Base-by-base conservation (phyloP, 2,113 vertebrate genomes). In the Pundamilia nyererei region DNA sequence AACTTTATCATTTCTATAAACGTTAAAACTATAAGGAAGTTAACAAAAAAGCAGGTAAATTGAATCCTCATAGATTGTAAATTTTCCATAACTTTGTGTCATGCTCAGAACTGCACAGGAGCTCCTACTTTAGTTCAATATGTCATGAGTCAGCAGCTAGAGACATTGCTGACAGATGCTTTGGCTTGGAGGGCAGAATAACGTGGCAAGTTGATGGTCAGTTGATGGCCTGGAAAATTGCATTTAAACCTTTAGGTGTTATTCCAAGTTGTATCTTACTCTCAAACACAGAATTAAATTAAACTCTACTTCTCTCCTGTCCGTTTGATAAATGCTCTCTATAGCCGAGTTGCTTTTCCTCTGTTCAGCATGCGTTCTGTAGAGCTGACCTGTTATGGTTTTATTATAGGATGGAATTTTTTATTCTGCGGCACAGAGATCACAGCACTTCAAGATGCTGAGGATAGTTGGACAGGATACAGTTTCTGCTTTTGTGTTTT, bases 151-250 rank as follows among this genome's bases (percentile, higher is more conserved):
- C 95, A 93, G 93, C 93, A 92, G 90, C 85, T 9, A 38, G 58
- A 93, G 86, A 90, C 80, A 62, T 47, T 62, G 88, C 88, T 89
- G 90, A 87, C 87, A 91, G 92, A 94, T 92, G 77, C 89, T 92
- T 87, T 84, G 80, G 87, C 90, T 90, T 40, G 82, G 86, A 94
- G 93, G 89, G 92, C 88, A 81, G 90, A 93, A 87, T 49, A 93
- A 88, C 89, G 87, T 83, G 89, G 88, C 79, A 62, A 91, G 90
- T 94, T 95, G 95, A 96, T 96, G 93, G 93, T 95, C 95, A 93
- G 86, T 94, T 93, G 92, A 95, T 95, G 95, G 95, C 87, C 95
- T 96, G 96, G 95, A 96, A 97, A 97, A 96, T 97, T 96, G 92
- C 93, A 91, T 95, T 96, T 95, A 95, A 95, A 94, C 92, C 94